Evolutionary conservation across 2,797 vertebrate genomes (phyloP).

Genomic region (Emys orbicularis): DNA sequence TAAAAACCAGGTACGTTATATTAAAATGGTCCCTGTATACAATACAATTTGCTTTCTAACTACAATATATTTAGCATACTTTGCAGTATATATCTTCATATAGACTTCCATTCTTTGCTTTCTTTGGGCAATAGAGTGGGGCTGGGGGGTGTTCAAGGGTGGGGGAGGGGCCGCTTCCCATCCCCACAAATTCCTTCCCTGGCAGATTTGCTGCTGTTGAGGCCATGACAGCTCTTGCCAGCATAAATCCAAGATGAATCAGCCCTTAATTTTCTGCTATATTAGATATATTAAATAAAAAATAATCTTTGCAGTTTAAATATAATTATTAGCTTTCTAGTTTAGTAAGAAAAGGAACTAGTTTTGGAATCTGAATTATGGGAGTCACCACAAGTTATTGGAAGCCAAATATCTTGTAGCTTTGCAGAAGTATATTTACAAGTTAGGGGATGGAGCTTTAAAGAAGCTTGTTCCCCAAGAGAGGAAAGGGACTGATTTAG

Average conservation of each 20-base stretch:
- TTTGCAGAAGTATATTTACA: background rate
- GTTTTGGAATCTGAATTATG: background rate
- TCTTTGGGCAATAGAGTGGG: background rate
- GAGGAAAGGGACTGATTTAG: background rate
- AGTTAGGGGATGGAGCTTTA: background rate
- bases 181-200: background rate
- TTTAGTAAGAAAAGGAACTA: background rate
- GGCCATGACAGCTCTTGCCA: background rate
- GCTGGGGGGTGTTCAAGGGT: background rate
- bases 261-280: background rate
- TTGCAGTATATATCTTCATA: background rate
- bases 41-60: background rate
- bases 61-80: background rate
- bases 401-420: background rate
- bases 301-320: background rate
- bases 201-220: background rate
- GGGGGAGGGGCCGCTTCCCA: background rate
- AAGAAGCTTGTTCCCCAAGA: background rate
- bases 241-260: background rate
- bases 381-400: background rate
- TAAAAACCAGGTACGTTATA: constrained; percentile 60
- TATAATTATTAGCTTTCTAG: background rate
- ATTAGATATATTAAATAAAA: background rate
- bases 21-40: background rate
- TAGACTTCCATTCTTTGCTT: background rate